These are phyloP conservation scores for Caenorhabditis tropicalis DNA, from an alignment of 1,140 invertebrate species.

Conservation along the genomic window DNA sequence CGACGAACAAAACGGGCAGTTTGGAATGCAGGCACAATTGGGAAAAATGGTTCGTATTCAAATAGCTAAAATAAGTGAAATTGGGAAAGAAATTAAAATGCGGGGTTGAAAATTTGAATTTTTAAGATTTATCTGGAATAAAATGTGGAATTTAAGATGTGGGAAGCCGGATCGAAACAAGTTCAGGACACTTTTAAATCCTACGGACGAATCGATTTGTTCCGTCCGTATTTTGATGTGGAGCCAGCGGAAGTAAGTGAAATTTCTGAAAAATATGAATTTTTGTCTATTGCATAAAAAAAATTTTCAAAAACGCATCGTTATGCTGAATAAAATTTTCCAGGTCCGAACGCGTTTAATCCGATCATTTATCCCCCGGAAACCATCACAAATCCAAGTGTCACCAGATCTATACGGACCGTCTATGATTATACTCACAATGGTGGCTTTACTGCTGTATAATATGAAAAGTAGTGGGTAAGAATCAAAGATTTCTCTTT, in stretches of 20 bases:
- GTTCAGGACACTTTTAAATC: constrained; percentile 52
- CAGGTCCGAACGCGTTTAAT: constrained; percentile 49
- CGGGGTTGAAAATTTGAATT: background rate
- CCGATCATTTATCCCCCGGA: constrained; percentile 50
- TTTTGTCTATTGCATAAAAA: no score
- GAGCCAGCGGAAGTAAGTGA: constrained; percentile 42
- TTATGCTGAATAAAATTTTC: background rate
- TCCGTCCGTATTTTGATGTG: constrained; percentile 51
- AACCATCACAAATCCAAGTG: constrained; percentile 48
- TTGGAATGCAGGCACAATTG: constrained; percentile 50
- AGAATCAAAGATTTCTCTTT: background rate
- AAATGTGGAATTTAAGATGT: constrained; percentile 36
- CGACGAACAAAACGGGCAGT: background rate
- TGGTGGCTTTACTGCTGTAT: constrained; percentile 48
- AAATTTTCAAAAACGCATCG: background rate
- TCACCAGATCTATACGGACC: constrained; percentile 48
- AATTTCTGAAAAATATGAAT: background rate
- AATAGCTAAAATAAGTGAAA: background rate
- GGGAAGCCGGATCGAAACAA: constrained; percentile 49
- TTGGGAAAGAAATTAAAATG: background rate
- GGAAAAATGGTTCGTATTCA: constrained; percentile 55
- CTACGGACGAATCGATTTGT: constrained; percentile 48
- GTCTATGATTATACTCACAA: constrained; percentile 47
- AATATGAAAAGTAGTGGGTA: constrained; percentile 54
- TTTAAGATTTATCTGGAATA: background rate